phyloP scores from a whole-genome alignment of 2,113 vertebrate species.

The Rhipidura dahli region DNA sequence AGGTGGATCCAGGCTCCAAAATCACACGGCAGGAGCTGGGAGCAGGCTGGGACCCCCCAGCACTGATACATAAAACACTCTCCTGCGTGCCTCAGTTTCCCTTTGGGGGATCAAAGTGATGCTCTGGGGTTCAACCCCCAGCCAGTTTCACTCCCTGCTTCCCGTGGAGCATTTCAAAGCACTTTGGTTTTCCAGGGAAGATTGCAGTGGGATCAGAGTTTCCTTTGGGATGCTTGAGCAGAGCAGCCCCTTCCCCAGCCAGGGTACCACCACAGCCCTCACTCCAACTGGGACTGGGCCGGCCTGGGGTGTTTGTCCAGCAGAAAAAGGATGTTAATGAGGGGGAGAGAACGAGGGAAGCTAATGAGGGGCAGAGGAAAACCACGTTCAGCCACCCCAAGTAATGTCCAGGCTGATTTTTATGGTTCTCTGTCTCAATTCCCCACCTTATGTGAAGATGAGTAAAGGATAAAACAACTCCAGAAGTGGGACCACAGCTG shows the following conservation, averaged over 20 bases:
- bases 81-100: background rate
- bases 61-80: accelerated
- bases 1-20: accelerated
- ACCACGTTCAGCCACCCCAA: background rate
- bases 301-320: background rate
- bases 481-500: accelerated
- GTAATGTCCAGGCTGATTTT: background rate
- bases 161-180: background rate
- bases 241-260: background rate
- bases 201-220: background rate
- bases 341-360: background rate
- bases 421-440: background rate
- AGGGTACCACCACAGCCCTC: background rate
- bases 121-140: background rate
- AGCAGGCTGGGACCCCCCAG: background rate
- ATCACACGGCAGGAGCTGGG: background rate
- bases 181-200: background rate
- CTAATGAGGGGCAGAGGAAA: accelerated
- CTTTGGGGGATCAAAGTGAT: accelerated
- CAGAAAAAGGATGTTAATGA: background rate
- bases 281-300: background rate
- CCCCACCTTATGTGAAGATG: background rate
- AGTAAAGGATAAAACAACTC: background rate
- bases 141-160: background rate
- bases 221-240: background rate